Evolutionary conservation across 2,797 vertebrate species (phyloP), one percentile per base, ranked within the genome.

Genomic region (Sparidentex hasta): DNA sequence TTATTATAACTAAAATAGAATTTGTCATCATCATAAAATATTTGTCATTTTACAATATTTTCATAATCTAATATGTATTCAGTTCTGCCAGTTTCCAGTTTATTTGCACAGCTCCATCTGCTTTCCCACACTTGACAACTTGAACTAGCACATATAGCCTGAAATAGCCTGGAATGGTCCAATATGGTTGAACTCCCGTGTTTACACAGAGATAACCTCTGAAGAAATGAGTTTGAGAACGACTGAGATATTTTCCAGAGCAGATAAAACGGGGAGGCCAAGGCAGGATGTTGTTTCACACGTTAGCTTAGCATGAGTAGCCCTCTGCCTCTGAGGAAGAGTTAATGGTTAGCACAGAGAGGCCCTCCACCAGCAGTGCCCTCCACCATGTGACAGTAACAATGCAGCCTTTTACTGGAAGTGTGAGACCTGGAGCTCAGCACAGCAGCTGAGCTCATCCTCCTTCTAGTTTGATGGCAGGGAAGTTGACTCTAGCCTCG

Each of bases 131-230:
- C 11, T 23, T 12, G 9, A n/a, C 46, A 33, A 23, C 16, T 33
- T 13, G 12, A 20, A 57, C 33, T 18, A 64, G 2, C 14, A 21
- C 2, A 43, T 64, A 41, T 27, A 47, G 18, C 20, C 50, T 74
- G 27, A 43, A 41, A 54, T 33, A 20, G 62, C 44, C 55, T 29
- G 20, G 13, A 16, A n/a, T 50, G 43, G 54, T 23, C 44, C 33
- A 9, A 27, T 5, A 11, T 65, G 59, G 63, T 3, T 43, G 17
- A 23, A 25, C 41, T 63, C 23, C 2, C 65, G 47, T 74, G 67
- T 87, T 88, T 81, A 68, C 76, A 56, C 43, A 81, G 38, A 57
- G 78, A 84, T 84, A 85, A 84, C 54, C 33, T 33, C 58, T 27
- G 59, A 44, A 38, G 12, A 47, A 50, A 47, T 38, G n/a, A 25